Base-by-base conservation (phyloP, 1,140 invertebrate genomes). In the Trissolcus basalis region DNA sequence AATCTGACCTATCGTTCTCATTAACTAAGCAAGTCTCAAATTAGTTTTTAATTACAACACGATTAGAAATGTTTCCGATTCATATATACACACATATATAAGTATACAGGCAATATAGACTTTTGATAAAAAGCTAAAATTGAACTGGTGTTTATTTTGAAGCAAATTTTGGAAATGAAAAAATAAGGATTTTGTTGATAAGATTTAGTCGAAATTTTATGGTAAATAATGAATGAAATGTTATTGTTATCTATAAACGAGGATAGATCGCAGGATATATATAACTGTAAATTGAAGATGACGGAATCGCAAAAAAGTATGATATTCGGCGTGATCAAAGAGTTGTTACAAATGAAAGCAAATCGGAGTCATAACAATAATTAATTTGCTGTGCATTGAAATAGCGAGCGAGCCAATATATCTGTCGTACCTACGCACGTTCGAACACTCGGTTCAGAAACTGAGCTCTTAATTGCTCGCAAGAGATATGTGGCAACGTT, bases 381-480 rank as follows among this genome's bases (percentile, higher is more conserved):
- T 88, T 86, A 87, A 88, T 88, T 79, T 81, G 76, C 73, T 59
- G 50, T 68, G 79, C 74, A 80, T 81, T 83, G 85, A 85, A 87
- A 86, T 87, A 85, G 70, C 74, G 49, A 45, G 58, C 68, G 43
- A 65, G 56, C 55, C 53, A 60, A 74, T 72, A 56, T 80, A 71
- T 80, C 70, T 70, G 72, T 72, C 73, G 79, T 78, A 73, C 77
- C 72, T 65, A 70, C 70, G 60, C 59, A 77, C 56, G 45, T 65
- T 49, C 58, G 76, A 55, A 53, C 53, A 67, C 56, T 56, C 45
- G 65, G 49, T 32, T 55, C 64, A 71, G 78, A 74, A 72, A 70
- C 84, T 88, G 85, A 88, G 86, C 85, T 87, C 87, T 88, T 85
- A 88, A 88, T 88, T 88, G 87, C 79, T 55, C 16, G 55, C 45